Percentiles rank a stretch among this genome's conserved stretches.
These are phyloP conservation scores for Astatoreochromis straeleni DNA, from an alignment of 2,113 vertebrate species.

Conservation along the genomic window DNA sequence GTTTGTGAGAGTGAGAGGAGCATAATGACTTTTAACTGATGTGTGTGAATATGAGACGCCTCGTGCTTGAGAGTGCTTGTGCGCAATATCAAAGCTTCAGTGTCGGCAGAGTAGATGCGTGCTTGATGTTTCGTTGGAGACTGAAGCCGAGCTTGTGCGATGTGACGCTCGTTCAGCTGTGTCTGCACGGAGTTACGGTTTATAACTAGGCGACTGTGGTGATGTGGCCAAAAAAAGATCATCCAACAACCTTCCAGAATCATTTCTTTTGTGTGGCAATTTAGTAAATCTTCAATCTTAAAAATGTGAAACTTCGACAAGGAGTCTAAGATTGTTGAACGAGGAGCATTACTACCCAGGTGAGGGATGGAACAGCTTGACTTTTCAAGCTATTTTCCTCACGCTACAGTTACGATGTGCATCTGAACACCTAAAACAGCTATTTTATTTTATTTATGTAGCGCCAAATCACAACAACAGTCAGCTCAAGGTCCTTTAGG, in stretches of 20 bases:
- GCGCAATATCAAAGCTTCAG: constrained; percentile 25
- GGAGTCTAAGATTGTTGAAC: neutral
- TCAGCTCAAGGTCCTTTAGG: neutral
- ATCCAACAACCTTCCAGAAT: neutral
- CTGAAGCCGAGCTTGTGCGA: neutral
- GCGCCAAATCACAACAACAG: neutral
- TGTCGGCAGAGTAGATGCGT: neutral
- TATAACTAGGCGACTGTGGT: neutral
- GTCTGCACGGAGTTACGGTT: neutral
- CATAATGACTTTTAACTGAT: constrained; percentile 63
- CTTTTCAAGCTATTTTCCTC: neutral
- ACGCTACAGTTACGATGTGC: neutral
- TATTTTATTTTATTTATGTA: neutral
- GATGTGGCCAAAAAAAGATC: neutral
- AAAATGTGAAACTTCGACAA: neutral
- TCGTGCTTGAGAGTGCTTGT: neutral
- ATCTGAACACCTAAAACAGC: neutral
- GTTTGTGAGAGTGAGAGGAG: constrained; percentile 42
- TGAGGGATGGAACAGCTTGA: neutral
- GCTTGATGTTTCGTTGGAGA: neutral
- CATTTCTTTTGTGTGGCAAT: neutral
- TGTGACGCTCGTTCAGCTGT: neutral
- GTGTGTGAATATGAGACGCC: constrained; percentile 41
- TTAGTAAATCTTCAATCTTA: neutral
- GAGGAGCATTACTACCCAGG: neutral